Percentiles rank a stretch among this genome's conserved stretches.
Evolutionary conservation across 2,888 invertebrate species (phyloP).

Genomic region (Colletes collaris): DNA sequence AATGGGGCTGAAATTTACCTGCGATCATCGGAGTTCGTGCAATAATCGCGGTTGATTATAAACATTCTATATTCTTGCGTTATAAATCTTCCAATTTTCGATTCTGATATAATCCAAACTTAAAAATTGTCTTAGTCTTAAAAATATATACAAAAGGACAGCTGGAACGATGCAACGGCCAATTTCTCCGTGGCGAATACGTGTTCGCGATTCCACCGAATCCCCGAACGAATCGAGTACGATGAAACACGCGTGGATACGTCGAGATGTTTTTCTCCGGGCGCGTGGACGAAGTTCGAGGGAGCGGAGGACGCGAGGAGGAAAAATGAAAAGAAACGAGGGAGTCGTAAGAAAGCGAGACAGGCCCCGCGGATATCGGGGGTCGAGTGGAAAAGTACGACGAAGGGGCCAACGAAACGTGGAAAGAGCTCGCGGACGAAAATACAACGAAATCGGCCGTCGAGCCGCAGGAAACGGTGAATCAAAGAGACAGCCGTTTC

Average conservation of each 20-base stretch:
- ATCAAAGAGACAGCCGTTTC: conserved; percentile 78
- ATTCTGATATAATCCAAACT: no score
- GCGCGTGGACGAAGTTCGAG: conserved; percentile 43
- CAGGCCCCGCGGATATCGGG: conserved; percentile 27
- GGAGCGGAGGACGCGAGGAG: conserved; percentile 19
- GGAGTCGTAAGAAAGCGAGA: conserved; percentile 59
- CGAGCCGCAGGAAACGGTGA: conserved; percentile 77
- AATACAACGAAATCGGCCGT: conserved; percentile 69
- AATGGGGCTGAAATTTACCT: no score
- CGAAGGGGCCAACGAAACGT: conserved; percentile 41
- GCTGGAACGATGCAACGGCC: no score
- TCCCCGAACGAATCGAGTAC: background rate
- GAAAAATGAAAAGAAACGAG: conserved; percentile 10
- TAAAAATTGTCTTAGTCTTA: no score
- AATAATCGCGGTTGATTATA: no score
- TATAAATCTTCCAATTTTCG: no score
- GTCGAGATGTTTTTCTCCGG: conserved; percentile 52
- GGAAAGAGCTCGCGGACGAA: conserved; percentile 66
- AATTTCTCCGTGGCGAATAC: background rate
- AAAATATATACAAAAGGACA: no score
- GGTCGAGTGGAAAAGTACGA: conserved; percentile 36
- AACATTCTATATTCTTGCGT: no score
- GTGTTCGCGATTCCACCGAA: conserved; percentile 1
- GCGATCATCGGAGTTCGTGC: no score
- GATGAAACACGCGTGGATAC: conserved; percentile 15